phyloP scores from a whole-genome alignment of 2,113 vertebrate species.

The Lichenostomus cassidix region DNA sequence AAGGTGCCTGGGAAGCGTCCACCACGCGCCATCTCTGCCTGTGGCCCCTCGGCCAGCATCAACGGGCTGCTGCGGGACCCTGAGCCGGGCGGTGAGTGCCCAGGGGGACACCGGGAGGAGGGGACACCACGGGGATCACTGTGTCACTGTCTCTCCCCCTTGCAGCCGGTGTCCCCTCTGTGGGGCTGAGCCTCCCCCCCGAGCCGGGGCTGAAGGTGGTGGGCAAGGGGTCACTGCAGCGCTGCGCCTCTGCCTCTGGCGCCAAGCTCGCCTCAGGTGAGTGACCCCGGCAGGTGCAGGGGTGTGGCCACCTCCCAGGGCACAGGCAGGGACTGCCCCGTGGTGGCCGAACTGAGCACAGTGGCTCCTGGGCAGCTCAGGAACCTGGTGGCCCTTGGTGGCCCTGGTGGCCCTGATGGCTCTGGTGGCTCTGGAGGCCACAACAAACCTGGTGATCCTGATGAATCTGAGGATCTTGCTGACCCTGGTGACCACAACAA shows the following conservation, averaged over 20 bases:
- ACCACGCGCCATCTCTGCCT: constrained; percentile 86
- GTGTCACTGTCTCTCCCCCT: not conserved
- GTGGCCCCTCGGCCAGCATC: constrained; percentile 81
- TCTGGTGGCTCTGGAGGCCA: too few relatives aligned
- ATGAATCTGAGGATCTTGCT: too few relatives aligned
- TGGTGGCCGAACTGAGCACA: accelerated
- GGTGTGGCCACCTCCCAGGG: accelerated
- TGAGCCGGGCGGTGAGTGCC: constrained; percentile 66
- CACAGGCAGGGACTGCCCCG: not conserved
- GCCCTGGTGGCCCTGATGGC: too few relatives aligned
- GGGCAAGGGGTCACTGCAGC: constrained; percentile 79
- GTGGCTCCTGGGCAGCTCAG: not conserved
- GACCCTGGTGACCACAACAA: not conserved
- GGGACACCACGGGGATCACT: accelerated
- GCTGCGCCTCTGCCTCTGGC: constrained; percentile 79
- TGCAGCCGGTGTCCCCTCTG: constrained; percentile 69
- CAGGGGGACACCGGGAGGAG: accelerated
- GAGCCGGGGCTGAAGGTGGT: constrained; percentile 77
- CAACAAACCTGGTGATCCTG: too few relatives aligned
- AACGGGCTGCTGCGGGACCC: constrained; percentile 89
- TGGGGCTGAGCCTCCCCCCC: constrained; percentile 79
- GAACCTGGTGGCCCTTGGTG: not conserved
- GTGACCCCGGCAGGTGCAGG: not conserved
- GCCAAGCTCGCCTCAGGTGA: constrained; percentile 79
- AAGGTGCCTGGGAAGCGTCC: constrained; percentile 96